Evolutionary conservation across 2,797 vertebrate genomes (phyloP).

Genomic region (Pogonophryne albipinna): DNA sequence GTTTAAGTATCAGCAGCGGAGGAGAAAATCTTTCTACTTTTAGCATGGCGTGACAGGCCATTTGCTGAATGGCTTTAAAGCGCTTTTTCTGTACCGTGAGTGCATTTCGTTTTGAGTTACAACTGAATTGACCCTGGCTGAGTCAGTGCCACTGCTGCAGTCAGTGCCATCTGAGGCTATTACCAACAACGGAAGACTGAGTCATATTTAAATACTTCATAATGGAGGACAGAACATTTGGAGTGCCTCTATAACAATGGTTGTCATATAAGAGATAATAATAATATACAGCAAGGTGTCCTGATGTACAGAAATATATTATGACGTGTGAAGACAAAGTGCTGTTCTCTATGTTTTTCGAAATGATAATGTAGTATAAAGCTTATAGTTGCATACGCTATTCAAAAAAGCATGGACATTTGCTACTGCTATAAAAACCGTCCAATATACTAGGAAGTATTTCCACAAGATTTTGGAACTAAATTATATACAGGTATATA

Average conservation of each 20-base stretch:
- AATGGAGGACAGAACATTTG: neutral
- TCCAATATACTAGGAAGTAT: no score
- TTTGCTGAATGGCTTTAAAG: constrained; percentile 15
- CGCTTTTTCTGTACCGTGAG: neutral
- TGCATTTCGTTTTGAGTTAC: neutral
- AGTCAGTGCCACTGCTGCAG: constrained; percentile 18
- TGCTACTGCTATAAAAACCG: no score
- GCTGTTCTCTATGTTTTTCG: neutral
- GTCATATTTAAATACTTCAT: constrained; percentile 7
- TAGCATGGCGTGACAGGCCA: neutral
- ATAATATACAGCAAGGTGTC: neutral
- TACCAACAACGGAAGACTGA: constrained; percentile 14
- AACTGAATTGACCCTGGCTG: constrained; percentile 5
- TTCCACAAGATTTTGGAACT: no score
- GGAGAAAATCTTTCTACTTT: constrained; percentile 13
- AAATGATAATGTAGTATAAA: neutral
- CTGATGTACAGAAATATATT: neutral
- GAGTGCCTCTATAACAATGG: neutral
- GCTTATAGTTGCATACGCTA: neutral
- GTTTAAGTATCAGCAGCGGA: neutral
- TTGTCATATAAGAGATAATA: constrained; percentile 3
- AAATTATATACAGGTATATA: no score
- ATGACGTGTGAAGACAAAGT: neutral
- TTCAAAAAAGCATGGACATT: neutral
- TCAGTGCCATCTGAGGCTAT: neutral